Conservation (phyloP, 2,888 invertebrate genomes). For the Leptinotarsa juncta region DNA sequence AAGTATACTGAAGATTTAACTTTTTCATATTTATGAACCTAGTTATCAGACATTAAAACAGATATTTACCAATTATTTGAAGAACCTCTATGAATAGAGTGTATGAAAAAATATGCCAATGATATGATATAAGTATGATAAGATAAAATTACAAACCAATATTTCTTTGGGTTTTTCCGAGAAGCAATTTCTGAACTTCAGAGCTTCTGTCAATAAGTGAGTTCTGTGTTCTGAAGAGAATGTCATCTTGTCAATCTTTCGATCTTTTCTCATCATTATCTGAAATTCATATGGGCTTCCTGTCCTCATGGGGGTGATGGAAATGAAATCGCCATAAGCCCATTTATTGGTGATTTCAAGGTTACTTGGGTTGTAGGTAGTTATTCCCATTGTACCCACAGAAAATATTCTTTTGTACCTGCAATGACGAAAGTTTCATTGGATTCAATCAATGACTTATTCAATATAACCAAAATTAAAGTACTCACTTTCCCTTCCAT, state of each 20-base stretch:
- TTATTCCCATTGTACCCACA: conserved; percentile 93
- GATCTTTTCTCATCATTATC: conserved; percentile 87
- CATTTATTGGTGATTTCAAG: conserved; percentile 95
- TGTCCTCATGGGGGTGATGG: conserved; percentile 64
- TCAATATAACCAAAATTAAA: neutral
- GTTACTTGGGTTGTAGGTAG: conserved; percentile 95
- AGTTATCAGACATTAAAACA: too few species aligned
- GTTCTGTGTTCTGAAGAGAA: conserved; percentile 96
- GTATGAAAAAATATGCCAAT: too few species aligned
- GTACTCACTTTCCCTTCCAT: conserved; percentile 95
- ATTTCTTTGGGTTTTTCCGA: conserved; percentile 84
- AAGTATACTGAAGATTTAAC: neutral
- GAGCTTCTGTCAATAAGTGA: conserved; percentile 91
- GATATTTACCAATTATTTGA: too few species aligned
- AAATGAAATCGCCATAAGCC: conserved; percentile 69
- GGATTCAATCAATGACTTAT: too few species aligned
- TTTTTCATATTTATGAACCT: neutral
- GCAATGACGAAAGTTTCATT: neutral
- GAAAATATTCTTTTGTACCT: conserved; percentile 98
- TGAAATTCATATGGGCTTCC: conserved; percentile 77
- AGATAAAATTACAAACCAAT: conserved; percentile 70
- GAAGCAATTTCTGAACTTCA: conserved; percentile 83
- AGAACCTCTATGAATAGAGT: too few species aligned
- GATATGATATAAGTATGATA: too few species aligned
- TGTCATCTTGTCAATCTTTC: conserved; percentile 93